Conservation (phyloP, 2,797 vertebrate species). For the Vultur gryphus region DNA sequence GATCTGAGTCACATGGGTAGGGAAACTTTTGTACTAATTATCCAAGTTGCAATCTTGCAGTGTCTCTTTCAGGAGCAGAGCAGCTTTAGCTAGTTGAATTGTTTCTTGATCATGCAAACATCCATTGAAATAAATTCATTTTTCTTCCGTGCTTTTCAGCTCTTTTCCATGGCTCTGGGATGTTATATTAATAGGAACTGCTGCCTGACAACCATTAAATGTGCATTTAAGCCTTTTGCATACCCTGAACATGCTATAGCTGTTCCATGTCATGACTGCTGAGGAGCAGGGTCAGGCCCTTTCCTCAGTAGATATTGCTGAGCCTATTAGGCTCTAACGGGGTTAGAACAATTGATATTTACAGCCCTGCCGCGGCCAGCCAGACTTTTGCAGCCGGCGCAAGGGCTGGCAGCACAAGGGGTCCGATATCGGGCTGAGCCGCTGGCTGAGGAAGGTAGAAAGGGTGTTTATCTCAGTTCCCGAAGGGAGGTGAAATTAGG, state of each 20-base stretch:
- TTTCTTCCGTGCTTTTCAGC: conserved; percentile 19
- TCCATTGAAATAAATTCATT: conserved; percentile 49
- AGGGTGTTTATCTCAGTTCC: neutral
- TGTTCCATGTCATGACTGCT: conserved; percentile 62
- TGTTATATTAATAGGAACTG: conserved; percentile 59
- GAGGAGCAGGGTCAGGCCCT: conserved; percentile 53
- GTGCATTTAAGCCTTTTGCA: conserved; percentile 66
- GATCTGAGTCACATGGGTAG: neutral
- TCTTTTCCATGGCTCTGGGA: conserved; percentile 54
- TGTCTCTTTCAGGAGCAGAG: neutral
- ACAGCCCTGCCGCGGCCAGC: neutral
- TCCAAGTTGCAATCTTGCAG: neutral
- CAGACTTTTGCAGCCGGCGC: neutral
- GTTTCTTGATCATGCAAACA: neutral
- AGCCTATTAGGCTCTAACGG: conserved; percentile 56
- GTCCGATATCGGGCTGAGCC: neutral
- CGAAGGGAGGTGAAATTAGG: neutral
- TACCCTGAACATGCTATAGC: conserved; percentile 54
- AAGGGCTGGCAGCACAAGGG: neutral
- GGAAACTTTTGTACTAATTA: conserved; percentile 29
- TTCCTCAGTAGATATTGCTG: conserved; percentile 46
- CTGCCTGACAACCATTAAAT: conserved; percentile 67
- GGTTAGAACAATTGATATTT: conserved; percentile 61
- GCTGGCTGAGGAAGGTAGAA: neutral
- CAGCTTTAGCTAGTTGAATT: neutral